These are phyloP conservation scores for Hippocampus zosterae DNA, from an alignment of 2,113 vertebrate genomes.

Conservation along the genomic window DNA sequence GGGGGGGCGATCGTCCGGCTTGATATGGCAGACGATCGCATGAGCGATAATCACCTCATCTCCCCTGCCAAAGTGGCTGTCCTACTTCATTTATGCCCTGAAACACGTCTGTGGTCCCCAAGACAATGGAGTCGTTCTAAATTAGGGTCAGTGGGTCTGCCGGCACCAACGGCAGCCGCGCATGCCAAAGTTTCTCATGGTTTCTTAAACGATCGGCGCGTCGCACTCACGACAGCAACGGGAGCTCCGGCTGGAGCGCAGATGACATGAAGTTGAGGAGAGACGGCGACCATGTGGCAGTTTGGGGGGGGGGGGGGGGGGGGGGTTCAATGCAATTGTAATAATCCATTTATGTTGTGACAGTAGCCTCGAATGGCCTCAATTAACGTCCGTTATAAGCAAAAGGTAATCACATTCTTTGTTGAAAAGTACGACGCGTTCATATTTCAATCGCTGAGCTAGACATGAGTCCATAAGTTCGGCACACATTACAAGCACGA, in stretches of 20 bases:
- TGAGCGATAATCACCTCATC: constrained; percentile 61
- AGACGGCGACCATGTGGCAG: background rate
- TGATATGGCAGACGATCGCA: constrained; percentile 57
- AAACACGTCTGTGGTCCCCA: constrained; percentile 52
- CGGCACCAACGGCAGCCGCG: constrained; percentile 30
- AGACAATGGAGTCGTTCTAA: constrained; percentile 67
- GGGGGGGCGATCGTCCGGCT: constrained; percentile 38
- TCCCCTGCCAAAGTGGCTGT: constrained; percentile 57
- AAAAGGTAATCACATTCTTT: too few relatives aligned
- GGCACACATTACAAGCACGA: too few relatives aligned
- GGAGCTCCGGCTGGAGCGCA: constrained; percentile 13
- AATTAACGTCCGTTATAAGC: too few relatives aligned
- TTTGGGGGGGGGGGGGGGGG: too few relatives aligned
- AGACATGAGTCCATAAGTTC: too few relatives aligned
- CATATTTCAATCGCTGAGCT: too few relatives aligned
- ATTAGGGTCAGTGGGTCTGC: constrained; percentile 58
- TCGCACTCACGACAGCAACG: constrained; percentile 11
- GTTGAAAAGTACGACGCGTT: too few relatives aligned
- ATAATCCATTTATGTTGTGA: constrained; percentile 45
- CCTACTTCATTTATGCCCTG: constrained; percentile 61
- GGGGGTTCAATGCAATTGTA: constrained; percentile 42
- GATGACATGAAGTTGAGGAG: constrained; percentile 6
- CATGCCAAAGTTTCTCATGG: constrained; percentile 49
- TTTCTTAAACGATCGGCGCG: constrained; percentile 26
- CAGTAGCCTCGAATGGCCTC: constrained; percentile 14